A percentile compares a stretch with the other conserved stretches of the same genome.
phyloP scores from a whole-genome alignment of 2,888 invertebrate genomes.

The Drosophila pseudotakahashii region DNA sequence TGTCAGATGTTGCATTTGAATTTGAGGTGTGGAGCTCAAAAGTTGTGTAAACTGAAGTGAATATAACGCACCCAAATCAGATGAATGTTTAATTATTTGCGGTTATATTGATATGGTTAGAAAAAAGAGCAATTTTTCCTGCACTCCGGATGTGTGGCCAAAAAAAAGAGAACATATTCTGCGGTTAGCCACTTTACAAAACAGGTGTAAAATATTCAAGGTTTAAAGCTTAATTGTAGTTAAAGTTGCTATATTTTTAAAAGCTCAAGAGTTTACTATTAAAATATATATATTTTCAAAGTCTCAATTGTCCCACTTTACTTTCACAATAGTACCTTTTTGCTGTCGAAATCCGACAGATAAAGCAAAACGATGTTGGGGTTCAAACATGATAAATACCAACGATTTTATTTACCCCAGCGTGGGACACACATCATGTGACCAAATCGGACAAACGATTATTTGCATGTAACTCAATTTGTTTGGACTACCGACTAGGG shows the following conservation, averaged over 20 bases:
- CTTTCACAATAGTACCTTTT: conserved; percentile 1
- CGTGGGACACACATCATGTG: conserved; percentile 32
- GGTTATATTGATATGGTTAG: conserved; percentile 15
- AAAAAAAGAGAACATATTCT: conserved; percentile 1
- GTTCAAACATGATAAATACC: conserved; percentile 27
- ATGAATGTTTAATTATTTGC: conserved; percentile 42
- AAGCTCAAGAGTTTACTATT: neutral
- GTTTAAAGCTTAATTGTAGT: neutral
- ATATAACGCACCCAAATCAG: conserved; percentile 15
- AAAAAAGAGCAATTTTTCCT: conserved; percentile 18
- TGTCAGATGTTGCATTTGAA: conserved; percentile 34
- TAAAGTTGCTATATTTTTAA: neutral
- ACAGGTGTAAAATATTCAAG: neutral
- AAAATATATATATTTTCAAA: neutral
- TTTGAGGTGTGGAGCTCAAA: conserved; percentile 36
- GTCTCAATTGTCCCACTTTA: neutral
- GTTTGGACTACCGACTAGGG: conserved; percentile 45
- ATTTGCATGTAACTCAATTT: conserved; percentile 76
- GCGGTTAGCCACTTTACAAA: neutral
- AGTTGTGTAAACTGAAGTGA: conserved; percentile 39
- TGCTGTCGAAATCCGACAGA: conserved; percentile 12
- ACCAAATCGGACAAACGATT: conserved; percentile 71
- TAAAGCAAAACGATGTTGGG: neutral
- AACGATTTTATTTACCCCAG: conserved; percentile 43
- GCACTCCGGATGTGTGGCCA: neutral